Evolutionary conservation across 2,888 invertebrate species (phyloP).

Genomic region (Chrysina gloriosa): DNA sequence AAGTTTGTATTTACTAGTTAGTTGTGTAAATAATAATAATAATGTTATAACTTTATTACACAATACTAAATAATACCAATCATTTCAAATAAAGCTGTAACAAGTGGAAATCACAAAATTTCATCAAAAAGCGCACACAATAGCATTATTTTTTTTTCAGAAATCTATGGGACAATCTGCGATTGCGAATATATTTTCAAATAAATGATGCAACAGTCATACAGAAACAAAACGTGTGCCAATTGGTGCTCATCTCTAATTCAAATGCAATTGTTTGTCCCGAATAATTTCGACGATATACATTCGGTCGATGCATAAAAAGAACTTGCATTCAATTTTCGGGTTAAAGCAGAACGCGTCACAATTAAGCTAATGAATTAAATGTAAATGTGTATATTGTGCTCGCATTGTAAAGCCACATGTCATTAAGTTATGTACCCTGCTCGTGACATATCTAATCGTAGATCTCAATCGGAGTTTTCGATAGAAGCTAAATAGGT

Average conservation of each 20-base stretch:
- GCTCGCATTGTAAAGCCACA: constrained; percentile 61
- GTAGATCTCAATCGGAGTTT: constrained; percentile 22
- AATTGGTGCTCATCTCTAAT: constrained; percentile 24
- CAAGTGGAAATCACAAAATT: not conserved
- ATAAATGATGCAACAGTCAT: constrained; percentile 6
- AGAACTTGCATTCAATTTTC: constrained; percentile 45
- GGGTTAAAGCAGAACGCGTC: constrained; percentile 46
- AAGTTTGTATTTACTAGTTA: too few relatives aligned
- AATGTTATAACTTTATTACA: too few relatives aligned
- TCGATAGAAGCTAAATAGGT: constrained; percentile 17
- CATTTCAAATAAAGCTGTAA: not conserved
- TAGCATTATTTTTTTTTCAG: not conserved
- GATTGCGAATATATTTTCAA: not conserved
- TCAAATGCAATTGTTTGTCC: constrained; percentile 11
- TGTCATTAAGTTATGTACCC: constrained; percentile 55
- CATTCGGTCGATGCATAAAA: constrained; percentile 9
- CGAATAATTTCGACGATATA: constrained; percentile 22
- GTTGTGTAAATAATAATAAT: too few relatives aligned
- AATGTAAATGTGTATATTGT: constrained; percentile 62
- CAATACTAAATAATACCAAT: too few relatives aligned
- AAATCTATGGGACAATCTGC: not conserved
- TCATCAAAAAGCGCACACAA: not conserved
- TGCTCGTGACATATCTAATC: constrained; percentile 52
- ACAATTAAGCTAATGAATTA: constrained; percentile 61
- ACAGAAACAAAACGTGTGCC: constrained; percentile 8